Conservation (phyloP, 2,888 invertebrate species). For the Phyllotreta striolata region DNA sequence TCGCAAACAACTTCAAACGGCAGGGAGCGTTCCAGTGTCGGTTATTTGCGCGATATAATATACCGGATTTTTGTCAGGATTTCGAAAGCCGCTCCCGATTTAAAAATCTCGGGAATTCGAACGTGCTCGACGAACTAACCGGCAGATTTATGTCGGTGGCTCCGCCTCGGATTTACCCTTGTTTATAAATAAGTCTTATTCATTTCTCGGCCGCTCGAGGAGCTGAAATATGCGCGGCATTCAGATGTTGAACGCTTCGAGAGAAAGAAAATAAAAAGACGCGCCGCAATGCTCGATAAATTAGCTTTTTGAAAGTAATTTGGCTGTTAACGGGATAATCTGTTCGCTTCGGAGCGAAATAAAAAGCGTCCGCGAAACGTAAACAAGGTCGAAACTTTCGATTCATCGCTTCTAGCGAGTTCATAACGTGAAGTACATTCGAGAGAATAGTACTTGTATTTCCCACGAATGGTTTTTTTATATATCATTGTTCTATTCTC, state of each 20-base stretch:
- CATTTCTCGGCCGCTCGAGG: slow-evolving; percentile 20
- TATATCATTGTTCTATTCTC: slow-evolving; percentile 4
- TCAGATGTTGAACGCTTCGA: slow-evolving; percentile 21
- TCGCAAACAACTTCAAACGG: no score
- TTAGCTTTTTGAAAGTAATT: slow-evolving; percentile 22
- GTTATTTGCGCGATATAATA: no score
- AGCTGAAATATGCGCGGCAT: slow-evolving; percentile 26
- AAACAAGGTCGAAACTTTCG: background rate
- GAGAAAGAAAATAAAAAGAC: slow-evolving; percentile 15
- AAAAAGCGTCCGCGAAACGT: slow-evolving; percentile 3
- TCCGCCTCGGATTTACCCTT: slow-evolving; percentile 33
- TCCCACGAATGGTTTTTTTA: no score
- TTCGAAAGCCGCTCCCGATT: slow-evolving; percentile 26
- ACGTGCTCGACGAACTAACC: slow-evolving; percentile 35
- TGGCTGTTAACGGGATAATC: slow-evolving; percentile 26
- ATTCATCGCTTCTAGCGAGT: background rate
- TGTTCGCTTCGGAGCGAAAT: slow-evolving; percentile 8
- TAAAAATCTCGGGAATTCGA: slow-evolving; percentile 27
- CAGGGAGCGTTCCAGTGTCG: no score
- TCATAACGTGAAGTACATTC: no score
- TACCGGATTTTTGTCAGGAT: no score
- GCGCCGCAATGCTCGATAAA: background rate
- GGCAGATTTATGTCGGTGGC: slow-evolving; percentile 35
- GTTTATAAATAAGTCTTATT: slow-evolving; percentile 35
- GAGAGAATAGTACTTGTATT: no score